Base-by-base conservation (phyloP, 1,140 invertebrate genomes). In the Anoplolepis gracilipes region DNA sequence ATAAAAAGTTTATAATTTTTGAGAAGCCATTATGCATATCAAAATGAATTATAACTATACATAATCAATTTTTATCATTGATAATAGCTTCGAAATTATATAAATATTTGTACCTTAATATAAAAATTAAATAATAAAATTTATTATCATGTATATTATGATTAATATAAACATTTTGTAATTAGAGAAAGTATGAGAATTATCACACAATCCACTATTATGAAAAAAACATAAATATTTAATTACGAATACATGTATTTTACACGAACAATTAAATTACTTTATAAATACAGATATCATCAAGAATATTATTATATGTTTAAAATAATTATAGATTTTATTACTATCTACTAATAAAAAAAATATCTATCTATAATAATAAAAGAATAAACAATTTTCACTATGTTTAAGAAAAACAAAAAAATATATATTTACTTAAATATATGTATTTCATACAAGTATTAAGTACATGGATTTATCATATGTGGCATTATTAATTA, bases 121-220 rank as follows among this genome's bases (percentile, higher is more conserved):
- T 33, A 73, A 39, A 75, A 59, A 5, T 75, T 28, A n/a, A 75
- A 75, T 55, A 59, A 39, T 59, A 46, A 46, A 16, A 49, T 49
- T 19, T 49, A 49, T 49, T 49, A 49, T 49, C 0, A 49, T 49
- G 39, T 10, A 42, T 42, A 13, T 11, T 36, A 61, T 19, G 25
- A 7, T 49, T 49, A 49, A 49, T 49, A 49, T 49, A 49, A 49
- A 49, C 5, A 2, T 49, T 19, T 49, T 16, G 33, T 13, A 61
- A 57, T 57, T 57, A 57, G 53, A 57, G n/a, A 57, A 55, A 57
- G 19, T 55, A n/a, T 2, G 53, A 57, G 0, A 57, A 2, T 57
- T 57, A 57, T 57, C n/a, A 57, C 53, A 57, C n/a, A 57, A 57
- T n/a, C 19, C 8, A 22, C 53, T 57, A 10, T 1, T 55, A 57